Conservation (phyloP, 1,140 invertebrate species). For the Argopecten irradians region DNA sequence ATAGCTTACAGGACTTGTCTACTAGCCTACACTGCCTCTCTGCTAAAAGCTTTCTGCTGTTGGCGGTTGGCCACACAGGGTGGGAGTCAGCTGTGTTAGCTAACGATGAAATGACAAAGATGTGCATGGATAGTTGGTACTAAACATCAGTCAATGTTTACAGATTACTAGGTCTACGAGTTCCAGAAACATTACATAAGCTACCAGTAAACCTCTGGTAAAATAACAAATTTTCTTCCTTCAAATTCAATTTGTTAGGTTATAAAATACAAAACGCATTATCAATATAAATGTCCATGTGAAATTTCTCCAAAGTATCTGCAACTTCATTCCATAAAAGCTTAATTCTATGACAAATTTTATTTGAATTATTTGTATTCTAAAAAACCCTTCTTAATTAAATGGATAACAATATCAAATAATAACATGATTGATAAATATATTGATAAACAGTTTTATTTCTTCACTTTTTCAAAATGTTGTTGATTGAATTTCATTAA, state of each 20-base stretch:
- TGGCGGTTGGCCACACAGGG: not conserved
- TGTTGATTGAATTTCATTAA: not conserved
- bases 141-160: slow-evolving; percentile 10
- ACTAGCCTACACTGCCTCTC: not conserved
- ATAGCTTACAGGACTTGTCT: not conserved
- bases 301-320: not conserved
- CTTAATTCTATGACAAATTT: no score
- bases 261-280: slow-evolving; percentile 19
- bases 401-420: no score
- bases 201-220: not conserved
- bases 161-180: not conserved
- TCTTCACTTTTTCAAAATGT: no score
- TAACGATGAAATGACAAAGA: not conserved
- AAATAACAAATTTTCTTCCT: slow-evolving; percentile 19
- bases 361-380: no score
- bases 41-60: slow-evolving; percentile 17
- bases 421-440: no score
- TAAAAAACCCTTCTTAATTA: no score
- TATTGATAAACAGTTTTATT: no score
- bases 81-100: slow-evolving; percentile 5
- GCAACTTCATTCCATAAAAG: not conserved
- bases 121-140: not conserved
- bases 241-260: slow-evolving; percentile 10
- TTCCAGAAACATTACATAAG: slow-evolving; percentile 22
- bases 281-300: not conserved